Percentiles rank a stretch among this genome's conserved stretches.
These are phyloP conservation scores for Eptesicus fuscus DNA, from an alignment of 2,113 vertebrate genomes.

Conservation along the genomic window DNA sequence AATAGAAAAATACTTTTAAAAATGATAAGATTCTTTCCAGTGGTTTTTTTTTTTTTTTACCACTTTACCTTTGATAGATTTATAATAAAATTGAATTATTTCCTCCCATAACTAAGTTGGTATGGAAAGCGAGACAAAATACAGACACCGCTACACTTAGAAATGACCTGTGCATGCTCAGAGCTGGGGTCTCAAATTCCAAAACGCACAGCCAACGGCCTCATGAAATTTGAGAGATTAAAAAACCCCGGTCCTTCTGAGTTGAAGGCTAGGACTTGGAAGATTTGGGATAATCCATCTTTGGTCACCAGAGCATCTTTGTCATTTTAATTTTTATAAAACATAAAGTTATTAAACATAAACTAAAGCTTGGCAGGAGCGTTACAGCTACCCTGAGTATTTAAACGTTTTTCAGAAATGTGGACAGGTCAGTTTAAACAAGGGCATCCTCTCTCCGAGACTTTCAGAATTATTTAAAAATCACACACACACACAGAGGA, in stretches of 20 bases:
- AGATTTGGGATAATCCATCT: background rate
- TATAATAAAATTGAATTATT: slow-evolving; percentile 55
- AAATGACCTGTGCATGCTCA: slow-evolving; percentile 14
- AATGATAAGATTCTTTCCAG: slow-evolving; percentile 41
- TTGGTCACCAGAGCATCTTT: background rate
- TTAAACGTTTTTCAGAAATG: slow-evolving; percentile 22
- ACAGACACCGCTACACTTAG: background rate
- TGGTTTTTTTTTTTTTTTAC: slow-evolving; percentile 6
- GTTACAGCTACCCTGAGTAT: slow-evolving; percentile 9
- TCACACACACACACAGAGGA: background rate
- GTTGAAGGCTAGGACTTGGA: background rate
- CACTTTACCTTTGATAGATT: slow-evolving; percentile 57
- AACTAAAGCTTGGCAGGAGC: slow-evolving; percentile 39
- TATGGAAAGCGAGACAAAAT: slow-evolving; percentile 19
- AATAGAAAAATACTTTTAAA: slow-evolving; percentile 56
- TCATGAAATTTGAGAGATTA: background rate
- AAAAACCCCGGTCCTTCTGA: background rate
- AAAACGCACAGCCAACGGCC: slow-evolving; percentile 14
- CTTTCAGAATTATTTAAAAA: background rate
- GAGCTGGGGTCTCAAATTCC: slow-evolving; percentile 19
- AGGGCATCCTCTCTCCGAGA: background rate
- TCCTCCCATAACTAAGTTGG: slow-evolving; percentile 11
- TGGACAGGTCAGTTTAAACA: background rate
- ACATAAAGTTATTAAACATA: slow-evolving; percentile 35
- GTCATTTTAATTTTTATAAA: slow-evolving; percentile 43